Evolutionary conservation across 1,140 invertebrate species (phyloP), one percentile per base, ranked within the genome.

Genomic region (Eumeta japonica): DNA sequence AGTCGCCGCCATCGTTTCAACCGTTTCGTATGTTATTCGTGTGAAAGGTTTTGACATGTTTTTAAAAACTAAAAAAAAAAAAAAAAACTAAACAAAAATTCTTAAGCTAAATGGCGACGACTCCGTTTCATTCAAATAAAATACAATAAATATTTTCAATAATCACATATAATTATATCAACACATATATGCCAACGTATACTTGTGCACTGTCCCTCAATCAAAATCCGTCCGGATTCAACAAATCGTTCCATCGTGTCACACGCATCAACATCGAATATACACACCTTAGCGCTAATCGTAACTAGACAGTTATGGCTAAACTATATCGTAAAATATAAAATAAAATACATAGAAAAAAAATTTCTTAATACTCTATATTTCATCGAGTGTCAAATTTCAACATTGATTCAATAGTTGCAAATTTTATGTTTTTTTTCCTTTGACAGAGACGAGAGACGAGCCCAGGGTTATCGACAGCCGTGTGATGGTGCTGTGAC

Each of bases 141-240:
- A 54, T 39, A 54, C n/a, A 55, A 49, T 43, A 19, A 43, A 43
- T 43, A 41, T 17, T 33, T 45, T 17, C 16, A 43, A 45, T 53
- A n/a, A 33, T 54, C 51, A 60, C 48, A 46, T 55, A 58, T 55
- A 62, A 38, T 63, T 64, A 66, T 55, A 57, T 57, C 50, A 31
- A 65, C 60, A 63, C 52, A 52, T 55, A 52, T 51, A 67, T 37
- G 29, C 38, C 43, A 46, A 43, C 43, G 58, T 46, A 41, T 51
- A 55, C n/a, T n/a, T n/a, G n/a, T n/a, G 53, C 46, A 58, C 50
- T 55, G 48, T 55, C 5, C 16, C 33, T 35, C 27, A 35, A 24
- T 10, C 3, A 18, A 34, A 34, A 2, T 28, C 9, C 9, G n/a
- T 3, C 3, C n/a, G 2, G 13, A 28, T 11, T 2, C n/a, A 10